Evolutionary conservation across 1,140 invertebrate genomes (phyloP).

Genomic region (Ceratosolen fusciceps): DNA sequence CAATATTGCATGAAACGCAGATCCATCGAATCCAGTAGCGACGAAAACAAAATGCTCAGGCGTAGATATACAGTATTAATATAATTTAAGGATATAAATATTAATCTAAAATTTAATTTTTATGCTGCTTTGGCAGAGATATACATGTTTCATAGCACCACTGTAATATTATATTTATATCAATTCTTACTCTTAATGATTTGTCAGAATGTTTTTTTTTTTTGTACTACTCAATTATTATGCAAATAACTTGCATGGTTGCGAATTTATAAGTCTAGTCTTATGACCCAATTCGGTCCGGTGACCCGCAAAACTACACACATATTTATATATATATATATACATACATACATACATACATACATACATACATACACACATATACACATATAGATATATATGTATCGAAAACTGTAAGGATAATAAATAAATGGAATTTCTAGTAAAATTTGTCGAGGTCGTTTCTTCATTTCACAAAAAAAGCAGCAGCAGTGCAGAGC

Average conservation of each 20-base stretch:
- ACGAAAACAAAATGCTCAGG: constrained; percentile 40
- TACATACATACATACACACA: no score
- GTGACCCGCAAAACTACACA: constrained; percentile 5
- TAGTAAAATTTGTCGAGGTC: constrained; percentile 25
- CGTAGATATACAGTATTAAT: constrained; percentile 57
- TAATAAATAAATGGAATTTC: constrained; percentile 44
- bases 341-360: no score
- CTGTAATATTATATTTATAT: constrained; percentile 50
- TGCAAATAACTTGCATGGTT: constrained; percentile 31
- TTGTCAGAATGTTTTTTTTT: constrained; percentile 46
- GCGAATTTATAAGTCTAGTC: constrained; percentile 12
- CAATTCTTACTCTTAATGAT: constrained; percentile 48
- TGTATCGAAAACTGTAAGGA: constrained; percentile 24
- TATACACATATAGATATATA: no score
- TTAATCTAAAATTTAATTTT: constrained; percentile 54
- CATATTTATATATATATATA: no score
- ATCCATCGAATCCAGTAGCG: constrained; percentile 26
- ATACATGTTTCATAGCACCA: constrained; percentile 62
- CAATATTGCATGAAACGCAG: constrained; percentile 43
- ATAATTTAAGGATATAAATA: constrained; percentile 63
- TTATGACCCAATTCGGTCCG: constrained; percentile 27
- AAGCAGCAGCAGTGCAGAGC: constrained; percentile 18
- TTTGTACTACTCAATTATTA: constrained; percentile 58
- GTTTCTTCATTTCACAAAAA: constrained; percentile 36
- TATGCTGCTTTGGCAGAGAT: constrained; percentile 61